Base-by-base conservation (phyloP, 2,797 vertebrate genomes). In the Cossypha dichroa region DNA sequence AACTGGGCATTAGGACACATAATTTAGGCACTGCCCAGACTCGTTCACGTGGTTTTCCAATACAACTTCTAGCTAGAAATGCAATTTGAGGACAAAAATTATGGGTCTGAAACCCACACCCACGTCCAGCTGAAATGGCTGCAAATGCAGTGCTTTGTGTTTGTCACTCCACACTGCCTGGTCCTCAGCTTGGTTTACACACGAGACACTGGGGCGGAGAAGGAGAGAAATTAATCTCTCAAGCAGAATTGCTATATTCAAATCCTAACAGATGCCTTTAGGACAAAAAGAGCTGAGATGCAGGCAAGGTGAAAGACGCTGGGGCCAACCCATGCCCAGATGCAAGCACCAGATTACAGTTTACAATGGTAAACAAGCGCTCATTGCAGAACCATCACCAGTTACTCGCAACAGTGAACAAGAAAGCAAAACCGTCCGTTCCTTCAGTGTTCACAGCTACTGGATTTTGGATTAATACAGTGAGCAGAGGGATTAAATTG, bases 191-290 rank as follows among this genome's bases (percentile, higher is more conserved):
- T 2, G 1, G 25, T 77, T 92, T 58, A 64, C 23, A 66, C 20
- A 18, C 0, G 2, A 72, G 60, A 52, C 80, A 66, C 1, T 20
- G 45, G 45, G 26, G 70, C 2, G 7, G 51, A 40, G 56, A 74
- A 88, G n/a, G 36, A 87, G 41, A 89, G 25, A 85, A 95, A 94
- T 82, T 90, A 74, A 95, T 78, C 80, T 93, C 83, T 93, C 3
- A 1, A 79, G 73, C 43, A 93, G 82, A 96, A 95, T 73, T 91
- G 69, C 34, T 40, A 76, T n/a, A 91, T 81, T 86, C 69, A 85
- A 95, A 95, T 83, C 62, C 52, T 54, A 94, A 85, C 54, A 78
- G 85, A 96, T 79, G 94, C 87, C 75, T 69, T 81, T 49, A 84
- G 54, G 78, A 93, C 91, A 94, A 88, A 91, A 93, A 77, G 34